phyloP scores from a whole-genome alignment of 2,888 invertebrate species.

The Steinernema hermaphroditum region DNA sequence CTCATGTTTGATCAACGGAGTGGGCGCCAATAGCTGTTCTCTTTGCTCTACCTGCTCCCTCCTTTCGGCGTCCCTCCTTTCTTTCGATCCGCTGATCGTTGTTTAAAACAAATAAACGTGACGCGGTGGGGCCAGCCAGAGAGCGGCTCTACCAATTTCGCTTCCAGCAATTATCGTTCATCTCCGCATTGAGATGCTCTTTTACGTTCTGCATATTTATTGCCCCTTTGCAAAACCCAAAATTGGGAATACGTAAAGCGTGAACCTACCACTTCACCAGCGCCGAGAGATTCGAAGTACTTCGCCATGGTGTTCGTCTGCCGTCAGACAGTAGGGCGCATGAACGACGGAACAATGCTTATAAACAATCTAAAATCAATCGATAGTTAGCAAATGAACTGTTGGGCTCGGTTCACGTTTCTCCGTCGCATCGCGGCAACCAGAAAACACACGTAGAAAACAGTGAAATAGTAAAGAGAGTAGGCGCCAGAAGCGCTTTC shows the following conservation, averaged over 20 bases:
- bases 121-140: slow-evolving; percentile 16
- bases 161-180: not conserved
- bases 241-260: not conserved
- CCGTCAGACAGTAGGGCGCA: not conserved
- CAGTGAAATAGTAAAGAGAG: not conserved
- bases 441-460: slow-evolving; percentile 1
- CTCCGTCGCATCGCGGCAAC: not conserved
- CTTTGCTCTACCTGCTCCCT: slow-evolving; percentile 9
- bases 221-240: not conserved
- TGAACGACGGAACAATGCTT: slow-evolving; percentile 21
- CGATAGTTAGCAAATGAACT: slow-evolving; percentile 21
- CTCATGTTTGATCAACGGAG: slow-evolving; percentile 25
- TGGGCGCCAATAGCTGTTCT: slow-evolving; percentile 21
- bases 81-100: not conserved
- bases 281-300: slow-evolving; percentile 26
- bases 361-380: slow-evolving; percentile 30
- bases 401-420: not conserved
- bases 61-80: not conserved
- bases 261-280: slow-evolving; percentile 18
- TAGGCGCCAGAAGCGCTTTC: not conserved
- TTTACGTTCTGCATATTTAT: not conserved
- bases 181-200: not conserved
- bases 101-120: slow-evolving; percentile 18
- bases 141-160: not conserved
- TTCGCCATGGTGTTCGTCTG: slow-evolving; percentile 16